A percentile compares a stretch with the other conserved stretches of the same genome.
These are phyloP conservation scores for Drosophila ohnishii DNA, from an alignment of 1,140 invertebrate genomes.

Conservation along the genomic window DNA sequence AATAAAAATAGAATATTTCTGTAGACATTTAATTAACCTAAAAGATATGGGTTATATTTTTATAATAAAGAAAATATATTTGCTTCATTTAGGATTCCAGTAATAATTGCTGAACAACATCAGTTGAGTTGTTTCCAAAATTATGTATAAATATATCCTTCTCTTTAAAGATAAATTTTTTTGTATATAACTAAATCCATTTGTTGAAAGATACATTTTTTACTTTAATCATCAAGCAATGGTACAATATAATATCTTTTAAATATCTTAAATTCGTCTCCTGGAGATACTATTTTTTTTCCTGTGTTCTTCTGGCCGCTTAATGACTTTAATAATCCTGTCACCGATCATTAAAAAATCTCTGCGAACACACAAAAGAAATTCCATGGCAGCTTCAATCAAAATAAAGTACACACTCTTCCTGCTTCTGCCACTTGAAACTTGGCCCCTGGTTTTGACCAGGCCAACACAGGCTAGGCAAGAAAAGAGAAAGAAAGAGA, in stretches of 20 bases:
- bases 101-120: background rate
- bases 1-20: constrained; percentile 12
- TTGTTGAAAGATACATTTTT: no score
- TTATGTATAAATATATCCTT: background rate
- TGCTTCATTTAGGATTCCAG: background rate
- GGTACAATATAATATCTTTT: no score
- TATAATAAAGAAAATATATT: no score
- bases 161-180: background rate
- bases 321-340: constrained; percentile 82
- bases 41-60: background rate
- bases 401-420: constrained; percentile 80
- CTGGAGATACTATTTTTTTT: background rate
- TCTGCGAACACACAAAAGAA: constrained; percentile 77
- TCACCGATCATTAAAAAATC: constrained; percentile 82
- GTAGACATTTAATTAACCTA: background rate
- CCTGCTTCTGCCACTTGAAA: constrained; percentile 53
- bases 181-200: no score
- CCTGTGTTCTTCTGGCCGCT: constrained; percentile 42
- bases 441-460: constrained; percentile 28
- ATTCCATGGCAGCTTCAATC: constrained; percentile 81
- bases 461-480: constrained; percentile 14
- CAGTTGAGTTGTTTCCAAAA: no score
- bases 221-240: no score
- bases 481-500: constrained; percentile 21
- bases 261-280: no score